Evolutionary conservation across 2,888 invertebrate species (phyloP).

Genomic region (Yponomeuta sedellus): DNA sequence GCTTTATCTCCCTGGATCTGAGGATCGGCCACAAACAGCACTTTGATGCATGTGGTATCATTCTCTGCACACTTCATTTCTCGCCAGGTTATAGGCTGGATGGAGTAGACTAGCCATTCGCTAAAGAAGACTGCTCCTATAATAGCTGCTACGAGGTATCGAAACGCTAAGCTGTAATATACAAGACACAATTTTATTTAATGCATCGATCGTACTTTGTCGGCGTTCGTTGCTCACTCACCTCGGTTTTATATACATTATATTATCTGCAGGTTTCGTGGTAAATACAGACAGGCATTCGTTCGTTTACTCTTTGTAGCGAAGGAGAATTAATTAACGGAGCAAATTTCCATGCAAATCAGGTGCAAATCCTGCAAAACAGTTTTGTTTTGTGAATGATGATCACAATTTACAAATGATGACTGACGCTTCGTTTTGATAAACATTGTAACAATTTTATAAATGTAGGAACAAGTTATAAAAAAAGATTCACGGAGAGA

Average conservation of each 20-base stretch:
- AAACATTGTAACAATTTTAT: too few relatives aligned
- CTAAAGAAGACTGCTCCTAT: constrained; percentile 61
- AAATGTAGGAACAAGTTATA: too few relatives aligned
- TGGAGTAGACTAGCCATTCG: constrained; percentile 73
- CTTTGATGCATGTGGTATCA: constrained; percentile 74
- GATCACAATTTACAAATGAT: too few relatives aligned
- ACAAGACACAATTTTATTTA: too few relatives aligned
- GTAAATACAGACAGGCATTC: not conserved
- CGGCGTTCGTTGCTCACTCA: not conserved
- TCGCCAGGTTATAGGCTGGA: constrained; percentile 59
- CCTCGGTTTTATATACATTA: not conserved
- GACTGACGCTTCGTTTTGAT: too few relatives aligned
- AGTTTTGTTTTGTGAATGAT: too few relatives aligned
- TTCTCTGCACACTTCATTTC: constrained; percentile 59
- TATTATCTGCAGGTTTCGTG: not conserved
- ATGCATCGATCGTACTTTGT: too few relatives aligned
- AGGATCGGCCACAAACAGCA: constrained; percentile 91
- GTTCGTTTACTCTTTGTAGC: not conserved
- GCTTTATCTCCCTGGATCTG: constrained; percentile 91
- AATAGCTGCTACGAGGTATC: constrained; percentile 24
- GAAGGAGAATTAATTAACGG: not conserved
- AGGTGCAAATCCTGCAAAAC: too few relatives aligned
- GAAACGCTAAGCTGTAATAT: constrained; percentile 10
- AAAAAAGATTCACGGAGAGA: too few relatives aligned
- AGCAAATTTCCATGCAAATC: too few relatives aligned